phyloP scores from a whole-genome alignment of 1,140 invertebrate species.

The Tyrophagus putrescentiae region DNA sequence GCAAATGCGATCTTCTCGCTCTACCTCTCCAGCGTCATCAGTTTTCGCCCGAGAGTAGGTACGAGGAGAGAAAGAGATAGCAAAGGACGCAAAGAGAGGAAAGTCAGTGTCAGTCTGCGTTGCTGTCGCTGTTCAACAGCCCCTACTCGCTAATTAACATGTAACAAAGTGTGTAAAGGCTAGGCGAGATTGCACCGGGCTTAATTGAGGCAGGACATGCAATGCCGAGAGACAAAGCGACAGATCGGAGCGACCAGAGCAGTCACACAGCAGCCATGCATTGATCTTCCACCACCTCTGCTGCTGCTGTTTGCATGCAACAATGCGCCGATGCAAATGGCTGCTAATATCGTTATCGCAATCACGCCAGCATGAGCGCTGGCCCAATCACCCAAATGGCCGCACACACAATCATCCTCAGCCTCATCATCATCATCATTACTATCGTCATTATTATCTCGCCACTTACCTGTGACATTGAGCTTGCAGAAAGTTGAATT shows the following conservation, averaged over 20 bases:
- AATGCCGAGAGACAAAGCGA: conserved; percentile 5
- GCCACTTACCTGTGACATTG: conserved; percentile 39
- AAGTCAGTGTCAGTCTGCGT: not conserved
- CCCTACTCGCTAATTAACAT: conserved; percentile 14
- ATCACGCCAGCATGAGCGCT: too few species aligned
- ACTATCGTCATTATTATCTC: not conserved
- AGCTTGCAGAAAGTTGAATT: conserved; percentile 94
- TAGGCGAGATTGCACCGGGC: not conserved
- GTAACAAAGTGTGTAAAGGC: conserved; percentile 5
- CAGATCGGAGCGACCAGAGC: not conserved
- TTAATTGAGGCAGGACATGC: conserved; percentile 11
- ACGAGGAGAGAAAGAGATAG: not conserved
- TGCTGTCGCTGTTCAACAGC: too few species aligned
- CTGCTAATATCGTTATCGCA: not conserved
- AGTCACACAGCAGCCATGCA: too few species aligned
- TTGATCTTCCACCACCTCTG: not conserved
- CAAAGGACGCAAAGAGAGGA: not conserved
- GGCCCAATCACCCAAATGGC: too few species aligned
- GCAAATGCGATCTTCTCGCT: not conserved
- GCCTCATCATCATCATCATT: not conserved
- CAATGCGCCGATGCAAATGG: not conserved
- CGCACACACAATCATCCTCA: too few species aligned
- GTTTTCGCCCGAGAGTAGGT: too few species aligned
- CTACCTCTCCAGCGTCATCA: not conserved
- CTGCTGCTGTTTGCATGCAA: not conserved